Base-by-base conservation (phyloP, 1,140 invertebrate genomes). In the Plutomurus gul region DNA sequence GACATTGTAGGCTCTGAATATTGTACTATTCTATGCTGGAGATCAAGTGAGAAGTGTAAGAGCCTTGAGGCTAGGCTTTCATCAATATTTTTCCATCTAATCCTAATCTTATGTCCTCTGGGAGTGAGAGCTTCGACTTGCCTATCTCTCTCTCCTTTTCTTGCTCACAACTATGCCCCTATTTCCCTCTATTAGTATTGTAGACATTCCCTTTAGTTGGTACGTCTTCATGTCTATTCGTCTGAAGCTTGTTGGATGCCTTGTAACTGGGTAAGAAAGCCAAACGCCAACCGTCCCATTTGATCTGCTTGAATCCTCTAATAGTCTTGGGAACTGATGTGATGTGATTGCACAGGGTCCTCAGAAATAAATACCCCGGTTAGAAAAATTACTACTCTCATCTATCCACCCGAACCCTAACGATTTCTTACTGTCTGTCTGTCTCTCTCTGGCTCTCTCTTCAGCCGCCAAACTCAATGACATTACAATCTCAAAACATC, bases 291-390 rank as follows among this genome's bases (percentile, higher is more conserved):
- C 56, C 56, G 56, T 65, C 56, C 27, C 56, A 65, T 65, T 65
- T 65, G 56, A 65, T 65, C 56, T 65, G 56, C 56, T 65, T 65
- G 56, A 65, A 65, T 65, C 56, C 56, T 65, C 56, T 65, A 65
- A 65, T 65, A 65, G 56, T 65, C 56, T 65, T 36, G 56, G 56
- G 56, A 65, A 27, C 56, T 65, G 56, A 27, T 65, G 47, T 51
- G 47, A 22, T 51, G 56, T 65, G 56, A 65, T 65, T 65, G 56
- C 56, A 65, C 56, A 65, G 56, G 56, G 56, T 65, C 56, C 13
- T 30, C 27, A 30, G 18, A n/a, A 65, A 65, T 65, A n/a, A 25
- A 33, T 5, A 43, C 11, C 16, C 16, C 16, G 25, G 36, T 30
- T 33, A 11, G 56, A 33, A 30, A 65, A 65, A 16, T 33, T 33